Evolutionary conservation across 2,888 invertebrate genomes (phyloP).

Genomic region (Calliphora vomitoria): DNA sequence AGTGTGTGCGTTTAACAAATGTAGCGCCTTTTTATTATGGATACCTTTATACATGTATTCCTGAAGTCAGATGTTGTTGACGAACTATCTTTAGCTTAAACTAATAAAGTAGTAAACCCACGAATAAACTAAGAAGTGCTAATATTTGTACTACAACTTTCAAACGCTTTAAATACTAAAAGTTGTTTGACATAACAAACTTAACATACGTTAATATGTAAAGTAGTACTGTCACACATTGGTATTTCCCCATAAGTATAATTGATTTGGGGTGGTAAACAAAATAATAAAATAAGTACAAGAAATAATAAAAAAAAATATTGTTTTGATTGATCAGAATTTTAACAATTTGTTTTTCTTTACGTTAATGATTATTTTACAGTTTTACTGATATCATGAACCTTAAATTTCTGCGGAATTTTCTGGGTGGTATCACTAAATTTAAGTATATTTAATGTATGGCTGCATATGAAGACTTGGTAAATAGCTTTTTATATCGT

Average conservation of each 20-base stretch:
- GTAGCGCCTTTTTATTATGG: too few relatives aligned
- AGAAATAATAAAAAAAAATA: neutral
- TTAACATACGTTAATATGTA: neutral
- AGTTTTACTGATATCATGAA: neutral
- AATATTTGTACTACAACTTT: too few relatives aligned
- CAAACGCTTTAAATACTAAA: too few relatives aligned
- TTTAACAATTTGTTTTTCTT: slow-evolving; percentile 24
- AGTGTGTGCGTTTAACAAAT: too few relatives aligned
- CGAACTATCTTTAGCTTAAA: too few relatives aligned
- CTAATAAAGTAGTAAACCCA: too few relatives aligned
- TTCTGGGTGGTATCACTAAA: slow-evolving; percentile 27
- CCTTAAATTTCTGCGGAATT: neutral
- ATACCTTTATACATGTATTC: too few relatives aligned
- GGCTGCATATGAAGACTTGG: too few relatives aligned
- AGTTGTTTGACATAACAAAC: neutral
- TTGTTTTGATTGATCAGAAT: slow-evolving; percentile 44
- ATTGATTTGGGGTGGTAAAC: neutral
- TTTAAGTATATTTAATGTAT: neutral
- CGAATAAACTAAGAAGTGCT: too few relatives aligned
- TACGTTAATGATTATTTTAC: neutral
- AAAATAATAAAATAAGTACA: neutral
- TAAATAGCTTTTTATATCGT: too few relatives aligned
- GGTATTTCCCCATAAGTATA: neutral
- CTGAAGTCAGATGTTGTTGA: too few relatives aligned
- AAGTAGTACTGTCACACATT: neutral